Evolutionary conservation across 2,113 vertebrate genomes (phyloP).

Genomic region (Dasypus novemcinctus): DNA sequence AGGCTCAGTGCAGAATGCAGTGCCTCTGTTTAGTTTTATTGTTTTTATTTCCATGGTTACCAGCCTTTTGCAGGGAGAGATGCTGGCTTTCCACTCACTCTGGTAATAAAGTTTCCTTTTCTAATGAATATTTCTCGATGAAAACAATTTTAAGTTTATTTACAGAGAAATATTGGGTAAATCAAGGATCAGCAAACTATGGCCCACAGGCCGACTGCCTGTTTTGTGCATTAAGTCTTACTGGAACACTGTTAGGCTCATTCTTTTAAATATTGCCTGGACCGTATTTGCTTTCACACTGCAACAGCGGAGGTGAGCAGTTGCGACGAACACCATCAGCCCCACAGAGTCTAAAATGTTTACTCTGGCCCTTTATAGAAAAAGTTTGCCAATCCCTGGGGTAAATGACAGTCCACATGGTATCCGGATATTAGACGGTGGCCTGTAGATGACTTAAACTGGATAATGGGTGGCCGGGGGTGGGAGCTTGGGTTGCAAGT

Average conservation of each 20-base stretch:
- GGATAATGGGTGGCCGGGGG: not conserved
- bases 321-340: not conserved
- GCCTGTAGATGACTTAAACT: not conserved
- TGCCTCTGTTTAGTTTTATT: not conserved
- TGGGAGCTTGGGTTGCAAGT: not conserved
- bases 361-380: not conserved
- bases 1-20: fast-evolving
- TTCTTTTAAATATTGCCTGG: not conserved
- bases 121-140: not conserved
- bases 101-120: not conserved
- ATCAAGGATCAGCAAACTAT: not conserved
- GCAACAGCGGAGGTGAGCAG: not conserved
- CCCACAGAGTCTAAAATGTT: not conserved
- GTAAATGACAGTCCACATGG: not conserved
- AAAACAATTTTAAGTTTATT: not conserved
- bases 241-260: fast-evolving
- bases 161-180: not conserved
- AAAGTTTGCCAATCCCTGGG: not conserved
- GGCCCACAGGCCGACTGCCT: not conserved
- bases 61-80: not conserved
- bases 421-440: not conserved
- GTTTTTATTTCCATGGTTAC: conserved; percentile 25
- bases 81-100: not conserved
- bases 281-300: not conserved
- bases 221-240: not conserved